Conservation (phyloP, 2,113 vertebrate species). For the Gymnorhina tibicen region DNA sequence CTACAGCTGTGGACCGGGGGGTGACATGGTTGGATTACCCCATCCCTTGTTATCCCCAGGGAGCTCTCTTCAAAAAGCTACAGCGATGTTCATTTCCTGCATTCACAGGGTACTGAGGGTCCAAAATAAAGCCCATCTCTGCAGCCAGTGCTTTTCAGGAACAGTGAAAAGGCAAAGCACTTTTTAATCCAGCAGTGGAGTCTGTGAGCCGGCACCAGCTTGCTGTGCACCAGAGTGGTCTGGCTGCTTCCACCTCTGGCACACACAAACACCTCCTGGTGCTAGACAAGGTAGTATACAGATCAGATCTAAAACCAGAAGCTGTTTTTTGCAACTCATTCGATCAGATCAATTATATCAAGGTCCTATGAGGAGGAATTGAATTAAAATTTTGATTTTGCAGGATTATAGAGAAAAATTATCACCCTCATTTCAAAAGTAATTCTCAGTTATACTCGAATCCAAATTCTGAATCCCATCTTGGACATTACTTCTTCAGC, state of each 20-base stretch:
- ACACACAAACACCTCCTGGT: neutral
- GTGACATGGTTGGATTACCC: neutral
- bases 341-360: neutral
- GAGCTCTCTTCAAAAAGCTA: neutral
- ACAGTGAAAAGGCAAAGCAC: neutral
- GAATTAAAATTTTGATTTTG: neutral
- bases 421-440: neutral
- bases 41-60: too few relatives aligned
- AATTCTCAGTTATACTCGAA: neutral
- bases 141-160: neutral
- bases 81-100: fast-evolving
- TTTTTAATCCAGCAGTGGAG: neutral
- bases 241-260: neutral
- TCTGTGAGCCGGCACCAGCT: neutral
- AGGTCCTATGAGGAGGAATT: neutral
- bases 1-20: neutral
- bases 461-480: neutral
- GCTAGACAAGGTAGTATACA: neutral
- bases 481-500: neutral
- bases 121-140: neutral
- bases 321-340: neutral
- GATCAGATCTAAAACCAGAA: neutral
- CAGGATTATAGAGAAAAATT: neutral
- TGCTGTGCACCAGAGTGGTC: neutral
- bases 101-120: neutral